Percentiles rank a stretch among this genome's conserved stretches.
Evolutionary conservation across 2,888 invertebrate genomes (phyloP).

Genomic region (Epinotia demarniana): DNA sequence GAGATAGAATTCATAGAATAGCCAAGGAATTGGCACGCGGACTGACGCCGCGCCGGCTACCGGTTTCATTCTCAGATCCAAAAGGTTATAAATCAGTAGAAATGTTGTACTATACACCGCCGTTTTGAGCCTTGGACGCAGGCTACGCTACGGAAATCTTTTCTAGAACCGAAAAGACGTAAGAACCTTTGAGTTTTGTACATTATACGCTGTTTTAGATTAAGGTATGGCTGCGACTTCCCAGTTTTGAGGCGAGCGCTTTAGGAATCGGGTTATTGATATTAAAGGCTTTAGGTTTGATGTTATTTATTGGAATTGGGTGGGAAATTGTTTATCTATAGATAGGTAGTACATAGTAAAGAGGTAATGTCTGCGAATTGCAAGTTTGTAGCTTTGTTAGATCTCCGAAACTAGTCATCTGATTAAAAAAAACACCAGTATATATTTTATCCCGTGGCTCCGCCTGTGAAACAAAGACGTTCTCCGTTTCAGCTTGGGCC

Average conservation of each 20-base stretch:
- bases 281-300: constrained; percentile 18
- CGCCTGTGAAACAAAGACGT: too few relatives aligned
- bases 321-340: not conserved
- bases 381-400: too few relatives aligned
- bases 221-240: not conserved
- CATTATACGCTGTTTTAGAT: not conserved
- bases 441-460: too few relatives aligned
- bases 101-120: not conserved
- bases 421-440: not conserved
- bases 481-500: too few relatives aligned
- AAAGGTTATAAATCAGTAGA: not conserved
- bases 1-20: not conserved
- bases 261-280: constrained; percentile 40
- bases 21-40: constrained; percentile 44
- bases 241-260: constrained; percentile 37
- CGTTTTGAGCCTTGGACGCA: not conserved
- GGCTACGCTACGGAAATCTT: not conserved
- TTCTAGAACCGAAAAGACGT: not conserved
- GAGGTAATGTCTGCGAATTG: too few relatives aligned
- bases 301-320: constrained; percentile 18
- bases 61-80: not conserved
- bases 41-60: constrained; percentile 21
- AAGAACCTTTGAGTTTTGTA: not conserved
- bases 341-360: too few relatives aligned
- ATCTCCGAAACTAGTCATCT: too few relatives aligned